Evolutionary conservation across 2,888 invertebrate species (phyloP).

Genomic region (Empis stercorea): DNA sequence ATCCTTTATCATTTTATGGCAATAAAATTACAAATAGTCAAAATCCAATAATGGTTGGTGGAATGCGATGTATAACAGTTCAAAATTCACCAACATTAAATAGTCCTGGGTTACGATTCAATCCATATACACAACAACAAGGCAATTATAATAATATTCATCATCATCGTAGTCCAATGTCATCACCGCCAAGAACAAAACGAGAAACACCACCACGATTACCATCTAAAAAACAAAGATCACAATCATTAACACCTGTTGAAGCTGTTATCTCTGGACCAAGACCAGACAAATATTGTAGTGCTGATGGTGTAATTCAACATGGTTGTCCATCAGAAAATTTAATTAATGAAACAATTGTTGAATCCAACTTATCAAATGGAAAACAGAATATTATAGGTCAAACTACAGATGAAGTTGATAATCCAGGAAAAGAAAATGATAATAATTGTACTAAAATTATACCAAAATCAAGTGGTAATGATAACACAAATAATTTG

Average conservation of each 20-base stretch:
- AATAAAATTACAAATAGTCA: conserved; percentile 43
- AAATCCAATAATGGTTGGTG: conserved; percentile 30
- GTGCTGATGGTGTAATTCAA: conserved; percentile 57
- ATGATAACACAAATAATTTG: conserved; percentile 17
- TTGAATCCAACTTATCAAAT: conserved; percentile 14
- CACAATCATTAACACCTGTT: conserved; percentile 63
- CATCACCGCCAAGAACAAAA: conserved; percentile 43
- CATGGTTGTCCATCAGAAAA: conserved; percentile 10
- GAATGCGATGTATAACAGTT: conserved; percentile 33
- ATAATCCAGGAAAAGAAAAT: conserved; percentile 38
- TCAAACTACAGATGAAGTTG: conserved; percentile 33
- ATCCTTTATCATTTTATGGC: conserved; percentile 63
- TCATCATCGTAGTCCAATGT: conserved; percentile 38
- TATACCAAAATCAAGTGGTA: conserved; percentile 30
- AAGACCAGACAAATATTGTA: conserved; percentile 47
- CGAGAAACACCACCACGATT: conserved; percentile 39
- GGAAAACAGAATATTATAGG: conserved; percentile 17
- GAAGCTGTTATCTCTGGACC: conserved; percentile 32
- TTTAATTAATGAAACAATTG: conserved; percentile 23
- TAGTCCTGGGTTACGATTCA: conserved; percentile 33
- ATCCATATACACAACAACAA: conserved; percentile 23
- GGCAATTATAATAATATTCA: conserved; percentile 20
- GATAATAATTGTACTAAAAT: not conserved
- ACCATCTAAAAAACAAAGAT: conserved; percentile 54
- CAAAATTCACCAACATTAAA: conserved; percentile 34